Conservation (phyloP, 1,140 invertebrate species). For the Drosophila obscura region DNA sequence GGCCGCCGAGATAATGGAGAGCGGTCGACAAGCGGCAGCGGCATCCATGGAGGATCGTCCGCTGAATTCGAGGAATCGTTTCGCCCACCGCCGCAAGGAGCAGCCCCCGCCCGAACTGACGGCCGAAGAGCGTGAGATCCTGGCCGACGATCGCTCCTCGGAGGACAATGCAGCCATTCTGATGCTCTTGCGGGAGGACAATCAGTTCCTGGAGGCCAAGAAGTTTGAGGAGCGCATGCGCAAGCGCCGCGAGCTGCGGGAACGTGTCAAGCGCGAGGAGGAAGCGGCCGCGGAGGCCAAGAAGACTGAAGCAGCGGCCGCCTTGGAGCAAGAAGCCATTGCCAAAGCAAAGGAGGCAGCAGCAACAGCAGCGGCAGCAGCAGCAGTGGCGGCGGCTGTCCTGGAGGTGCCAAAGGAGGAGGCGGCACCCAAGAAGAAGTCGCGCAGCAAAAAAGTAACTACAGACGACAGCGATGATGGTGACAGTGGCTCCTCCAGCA, state of each 20-base stretch:
- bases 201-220: slow-evolving; percentile 84
- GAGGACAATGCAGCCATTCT: slow-evolving; percentile 81
- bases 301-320: slow-evolving; percentile 57
- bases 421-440: slow-evolving; percentile 69
- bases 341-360: slow-evolving; percentile 31
- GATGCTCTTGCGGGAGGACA: slow-evolving; percentile 81
- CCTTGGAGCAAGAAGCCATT: slow-evolving; percentile 69
- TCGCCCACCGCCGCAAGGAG: slow-evolving; percentile 64
- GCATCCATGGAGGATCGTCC: slow-evolving; percentile 30
- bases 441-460: slow-evolving; percentile 82
- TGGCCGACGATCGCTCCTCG: slow-evolving; percentile 77
- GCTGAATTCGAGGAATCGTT: slow-evolving; percentile 64
- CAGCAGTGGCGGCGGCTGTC: slow-evolving; percentile 22
- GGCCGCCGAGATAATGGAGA: slow-evolving; percentile 30
- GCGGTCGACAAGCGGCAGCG: slow-evolving; percentile 6
- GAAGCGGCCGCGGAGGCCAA: slow-evolving; percentile 84
- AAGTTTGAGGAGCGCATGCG: slow-evolving; percentile 88
- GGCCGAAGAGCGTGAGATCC: slow-evolving; percentile 68
- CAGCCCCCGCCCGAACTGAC: slow-evolving; percentile 54
- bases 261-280: slow-evolving; percentile 90
- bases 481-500: slow-evolving; percentile 44
- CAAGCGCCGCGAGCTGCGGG: slow-evolving; percentile 91
- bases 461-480: slow-evolving; percentile 65
- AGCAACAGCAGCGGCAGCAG: slow-evolving; percentile 59
- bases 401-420: slow-evolving; percentile 27